Evolutionary conservation across 2,888 invertebrate species (phyloP), one percentile per base, ranked within the genome.

Genomic region (Brenthis ino): DNA sequence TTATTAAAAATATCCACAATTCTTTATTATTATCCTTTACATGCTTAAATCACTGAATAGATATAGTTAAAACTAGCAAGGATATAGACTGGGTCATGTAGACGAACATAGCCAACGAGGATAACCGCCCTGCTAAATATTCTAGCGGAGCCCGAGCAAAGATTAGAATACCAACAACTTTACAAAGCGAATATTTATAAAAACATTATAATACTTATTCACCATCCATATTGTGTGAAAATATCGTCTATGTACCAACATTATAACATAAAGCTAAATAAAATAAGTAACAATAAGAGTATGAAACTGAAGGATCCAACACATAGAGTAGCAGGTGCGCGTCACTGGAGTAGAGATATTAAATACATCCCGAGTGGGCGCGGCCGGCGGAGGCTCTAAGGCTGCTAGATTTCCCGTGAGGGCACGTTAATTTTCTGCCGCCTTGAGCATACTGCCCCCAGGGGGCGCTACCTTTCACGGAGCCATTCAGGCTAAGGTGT

Each of bases 391-490:
- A 64, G 63, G 84, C 90, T 85, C 89, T 88, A 87, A 93, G 90
- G 91, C 93, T 92, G 93, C 83, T 93, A 94, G 94, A 94, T 95
- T 94, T 94, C 94, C 94, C 94, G 80, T 78, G 94, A 92, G 94
- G 84, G 93, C 93, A 93, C 94, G 95, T 95, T 95, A 95, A 95
- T 95, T 95, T 95, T 95, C 95, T 95, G 95, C 95, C 95, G 95
- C 95, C 95, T 95, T 95, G 95, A 94, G 95, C 95, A 95, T 94
- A 95, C 93, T 94, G 94, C 94, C 91, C 95, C 89, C 94, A 76
- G 93, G 95, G 93, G 91, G 83, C 85, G 83, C 89, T 93, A 93
- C 93, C 93, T 93, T 91, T 93, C 91, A 86, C 87, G 87, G 82
- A 89, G 85, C 89, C 87, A 88, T 91, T 91, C 91, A 89, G 83